Base-by-base conservation (phyloP, 2,797 vertebrate species). In the Phaenicophaeus curvirostris region DNA sequence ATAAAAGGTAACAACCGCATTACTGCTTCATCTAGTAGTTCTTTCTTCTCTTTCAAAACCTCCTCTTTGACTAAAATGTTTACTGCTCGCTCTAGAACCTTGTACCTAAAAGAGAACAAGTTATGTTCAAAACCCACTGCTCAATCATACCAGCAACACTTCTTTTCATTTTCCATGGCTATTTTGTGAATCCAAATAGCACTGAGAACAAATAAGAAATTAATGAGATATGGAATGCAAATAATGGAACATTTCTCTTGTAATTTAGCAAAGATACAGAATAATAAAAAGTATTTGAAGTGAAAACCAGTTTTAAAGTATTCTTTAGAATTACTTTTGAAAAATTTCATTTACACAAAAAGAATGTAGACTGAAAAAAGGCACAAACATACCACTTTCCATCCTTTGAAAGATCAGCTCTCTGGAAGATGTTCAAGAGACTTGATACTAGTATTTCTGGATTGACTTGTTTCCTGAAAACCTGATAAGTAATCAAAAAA, bases 1-100 rank as follows among this genome's bases (percentile, higher is more conserved):
- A 99, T 97, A 87, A 99, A 98, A 10, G 99, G 98, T 39, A 99
- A 96, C 66, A 99, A 96, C n/a, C 80, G 97, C 95, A 98, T 98
- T 82, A 97, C 91, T 13, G 96, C 92, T 57, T 95, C 97, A 85
- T 97, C 96, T 33, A 97, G 87, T 42, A 98, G 90, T 20, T 98
- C 97, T 5, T 93, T 57, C 31, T 96, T 98, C 27, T 90, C 96
- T 59, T 97, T 97, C 66, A 97, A 93, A 59, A 98, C 61, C 25
- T 96, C 96, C 4, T 97, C 97, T 91, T 98, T 95, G 30, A 97
- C 97, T 61, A 99, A 90, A 63, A 99, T 90, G 83, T 95, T 94
- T 93, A 98, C 90, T 41, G 96, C 97, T 87, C 96, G 94, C 57
- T 95, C 96, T 80, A 99, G 94, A 68, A 98, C 98, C 3, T 96